Conservation (phyloP, 64 coral and sea anemone species). For the Montipora capricornis region DNA sequence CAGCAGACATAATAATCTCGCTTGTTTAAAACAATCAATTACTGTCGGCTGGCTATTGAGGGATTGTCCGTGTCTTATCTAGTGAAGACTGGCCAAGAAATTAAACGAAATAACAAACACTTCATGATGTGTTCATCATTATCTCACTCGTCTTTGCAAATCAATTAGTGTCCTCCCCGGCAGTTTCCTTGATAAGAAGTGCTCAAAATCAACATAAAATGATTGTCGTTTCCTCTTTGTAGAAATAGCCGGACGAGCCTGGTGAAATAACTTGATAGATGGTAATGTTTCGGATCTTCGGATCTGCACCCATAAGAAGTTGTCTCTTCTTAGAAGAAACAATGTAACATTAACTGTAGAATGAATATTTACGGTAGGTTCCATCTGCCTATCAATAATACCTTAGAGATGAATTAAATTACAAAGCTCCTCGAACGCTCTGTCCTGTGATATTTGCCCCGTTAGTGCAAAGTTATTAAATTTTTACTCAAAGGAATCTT, state of each 20-base stretch:
- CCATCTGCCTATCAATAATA: too few species aligned
- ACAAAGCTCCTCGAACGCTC: too few species aligned
- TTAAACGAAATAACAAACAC: background rate
- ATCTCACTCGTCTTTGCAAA: slow-evolving; percentile 18
- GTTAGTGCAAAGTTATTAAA: background rate
- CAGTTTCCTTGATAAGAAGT: background rate
- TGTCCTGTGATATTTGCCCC: too few species aligned
- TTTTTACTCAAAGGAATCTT: background rate
- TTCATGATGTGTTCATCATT: slow-evolving; percentile 1
- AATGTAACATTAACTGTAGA: too few species aligned
- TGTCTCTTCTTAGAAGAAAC: too few species aligned
- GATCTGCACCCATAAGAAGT: background rate
- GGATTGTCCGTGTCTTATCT: background rate
- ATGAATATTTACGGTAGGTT: too few species aligned
- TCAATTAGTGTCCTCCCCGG: slow-evolving; percentile 45
- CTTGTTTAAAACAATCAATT: slow-evolving; percentile 25
- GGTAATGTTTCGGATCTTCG: too few species aligned
- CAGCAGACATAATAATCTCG: slow-evolving; percentile 27
- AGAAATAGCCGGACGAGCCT: background rate
- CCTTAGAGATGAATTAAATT: too few species aligned
- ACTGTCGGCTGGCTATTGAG: slow-evolving; percentile 53
- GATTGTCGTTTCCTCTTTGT: background rate
- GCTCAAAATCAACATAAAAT: background rate
- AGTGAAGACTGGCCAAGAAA: background rate
- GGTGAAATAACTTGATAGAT: background rate